Base-by-base conservation (phyloP, 2,888 invertebrate genomes). In the Eristalis tenax region DNA sequence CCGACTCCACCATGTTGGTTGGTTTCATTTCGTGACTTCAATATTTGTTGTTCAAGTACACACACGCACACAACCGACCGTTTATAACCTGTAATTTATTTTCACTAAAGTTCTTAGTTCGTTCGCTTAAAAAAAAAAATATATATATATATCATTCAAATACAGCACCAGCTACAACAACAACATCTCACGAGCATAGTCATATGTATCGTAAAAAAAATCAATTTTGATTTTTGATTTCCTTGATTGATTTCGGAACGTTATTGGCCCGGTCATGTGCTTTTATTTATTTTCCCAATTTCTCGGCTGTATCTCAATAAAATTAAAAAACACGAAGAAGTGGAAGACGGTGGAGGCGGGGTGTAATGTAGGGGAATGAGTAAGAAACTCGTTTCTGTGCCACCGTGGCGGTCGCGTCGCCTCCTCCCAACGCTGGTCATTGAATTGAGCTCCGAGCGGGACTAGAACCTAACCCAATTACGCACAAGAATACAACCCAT, bases 21-120 rank as follows among this genome's bases (percentile, higher is more conserved):
- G 79, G 64, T 69, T 83, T 83, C 79, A 76, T 83, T 87, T 87
- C 87, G 87, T 87, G 87, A 87, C 87, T 87, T 74, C 73, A 83
- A 79, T 87, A 87, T 87, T 87, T 87, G 69, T 65, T 87, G 18
- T 80, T 57, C 38, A 80, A 76, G 70, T 82, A 76, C 82, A 82
- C 43, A 50, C 35, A 10, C n/a, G 26, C n/a, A 66, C 66, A 23
- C 22, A 23, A 15, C n/a, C 57, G n/a, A 50, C 61, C 38, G 35
- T 74, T 83, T 83, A 83, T 87, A 83, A 64, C 69, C 63, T 74
- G 73, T 75, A 75, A 76, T 77, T 82, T 76, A 66, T 71, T 83
- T 79, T 86, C 59, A 75, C 56, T 70, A 76, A 78, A 79, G 76
- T 83, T 83, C 71, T 66, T 83, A 83, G 69, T 70, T 76, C 56